A percentile compares a stretch with the other conserved stretches of the same genome.
phyloP scores from a whole-genome alignment of 2,797 vertebrate species.

The Zenarchopterus dispar region DNA sequence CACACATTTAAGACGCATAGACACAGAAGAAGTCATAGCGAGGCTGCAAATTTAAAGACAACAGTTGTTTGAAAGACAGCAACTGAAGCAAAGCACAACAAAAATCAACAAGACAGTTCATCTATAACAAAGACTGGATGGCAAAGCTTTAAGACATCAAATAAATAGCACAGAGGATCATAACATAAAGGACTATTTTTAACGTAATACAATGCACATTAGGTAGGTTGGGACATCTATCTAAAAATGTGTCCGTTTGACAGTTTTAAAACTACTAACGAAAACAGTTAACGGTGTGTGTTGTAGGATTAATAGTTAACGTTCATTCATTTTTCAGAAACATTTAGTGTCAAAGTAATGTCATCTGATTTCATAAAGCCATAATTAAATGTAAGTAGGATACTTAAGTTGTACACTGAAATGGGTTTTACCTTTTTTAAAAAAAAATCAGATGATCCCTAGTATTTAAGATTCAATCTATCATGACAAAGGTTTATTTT shows the following conservation, averaged over 20 bases:
- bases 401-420: too few species aligned
- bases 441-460: too few species aligned
- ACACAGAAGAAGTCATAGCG: slow-evolving; percentile 71
- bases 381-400: too few species aligned
- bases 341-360: too few species aligned
- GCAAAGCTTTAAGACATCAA: slow-evolving; percentile 54
- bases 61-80: slow-evolving; percentile 72
- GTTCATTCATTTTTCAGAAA: too few species aligned
- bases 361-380: too few species aligned
- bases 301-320: too few species aligned
- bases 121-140: slow-evolving; percentile 51
- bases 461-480: too few species aligned
- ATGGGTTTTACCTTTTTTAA: too few species aligned
- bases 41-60: slow-evolving; percentile 80
- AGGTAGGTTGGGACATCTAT: slow-evolving; percentile 20
- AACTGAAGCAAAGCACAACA: slow-evolving; percentile 72
- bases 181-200: slow-evolving; percentile 44
- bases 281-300: too few species aligned
- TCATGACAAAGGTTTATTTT: too few species aligned
- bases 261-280: too few species aligned
- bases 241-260: background rate
- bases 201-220: slow-evolving; percentile 38
- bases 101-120: slow-evolving; percentile 57
- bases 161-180: slow-evolving; percentile 50
- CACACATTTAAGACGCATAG: slow-evolving; percentile 28